phyloP scores from a whole-genome alignment of 2,797 vertebrate species.

The Todus mexicanus region DNA sequence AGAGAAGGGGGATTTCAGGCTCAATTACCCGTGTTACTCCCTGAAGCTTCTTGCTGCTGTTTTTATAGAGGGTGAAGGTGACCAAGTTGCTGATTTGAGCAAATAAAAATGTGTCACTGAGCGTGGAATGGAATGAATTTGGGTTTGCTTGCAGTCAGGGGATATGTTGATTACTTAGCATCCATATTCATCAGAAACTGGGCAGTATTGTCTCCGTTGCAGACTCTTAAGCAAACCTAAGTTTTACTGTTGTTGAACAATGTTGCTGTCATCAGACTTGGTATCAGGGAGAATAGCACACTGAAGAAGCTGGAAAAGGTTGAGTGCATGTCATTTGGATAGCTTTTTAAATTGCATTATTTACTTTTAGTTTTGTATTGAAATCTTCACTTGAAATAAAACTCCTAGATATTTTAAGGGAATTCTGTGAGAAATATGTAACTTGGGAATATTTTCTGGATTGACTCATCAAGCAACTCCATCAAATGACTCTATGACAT shows the following conservation, averaged over 20 bases:
- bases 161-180: not conserved
- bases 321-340: not conserved
- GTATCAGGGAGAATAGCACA: not conserved
- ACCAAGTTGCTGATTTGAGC: not conserved
- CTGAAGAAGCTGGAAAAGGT: not conserved
- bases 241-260: not conserved
- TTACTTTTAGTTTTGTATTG: not conserved
- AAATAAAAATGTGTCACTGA: not conserved
- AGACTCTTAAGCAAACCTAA: not conserved
- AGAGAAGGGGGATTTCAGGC: not conserved
- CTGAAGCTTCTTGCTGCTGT: not conserved
- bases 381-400: not conserved
- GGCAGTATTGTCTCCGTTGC: not conserved
- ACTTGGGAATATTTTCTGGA: not conserved
- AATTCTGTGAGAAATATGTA: not conserved
- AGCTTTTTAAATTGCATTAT: not conserved
- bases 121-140: not conserved
- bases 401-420: not conserved
- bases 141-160: not conserved
- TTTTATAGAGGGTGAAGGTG: constrained; percentile 1
- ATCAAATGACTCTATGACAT: not conserved
- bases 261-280: not conserved
- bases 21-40: not conserved
- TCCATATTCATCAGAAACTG: not conserved
- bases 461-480: not conserved